These are phyloP conservation scores for Cheilosia variabilis DNA, from an alignment of 2,888 invertebrate species.

Conservation along the genomic window DNA sequence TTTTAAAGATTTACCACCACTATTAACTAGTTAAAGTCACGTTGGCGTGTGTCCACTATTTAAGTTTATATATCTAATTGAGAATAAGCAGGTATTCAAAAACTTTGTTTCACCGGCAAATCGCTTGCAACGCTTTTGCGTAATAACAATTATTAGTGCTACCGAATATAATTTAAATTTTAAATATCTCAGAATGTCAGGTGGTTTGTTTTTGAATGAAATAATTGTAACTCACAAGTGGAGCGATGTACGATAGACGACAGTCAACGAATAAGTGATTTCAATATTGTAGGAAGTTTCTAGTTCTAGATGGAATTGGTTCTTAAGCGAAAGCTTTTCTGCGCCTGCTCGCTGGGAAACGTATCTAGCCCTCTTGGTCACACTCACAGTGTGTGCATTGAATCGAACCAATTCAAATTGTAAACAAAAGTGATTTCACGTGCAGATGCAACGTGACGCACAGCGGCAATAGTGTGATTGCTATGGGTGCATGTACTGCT, in stretches of 20 bases:
- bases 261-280: slow-evolving; percentile 62
- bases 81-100: no score
- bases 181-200: no score
- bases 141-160: no score
- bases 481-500: background rate
- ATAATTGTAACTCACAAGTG: slow-evolving; percentile 6
- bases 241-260: slow-evolving; percentile 57
- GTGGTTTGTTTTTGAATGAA: background rate
- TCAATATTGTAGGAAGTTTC: slow-evolving; percentile 42
- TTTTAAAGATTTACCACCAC: slow-evolving; percentile 6
- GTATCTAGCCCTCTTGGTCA: slow-evolving; percentile 47
- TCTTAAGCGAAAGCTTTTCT: slow-evolving; percentile 27
- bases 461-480: background rate
- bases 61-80: no score
- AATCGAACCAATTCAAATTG: slow-evolving; percentile 42
- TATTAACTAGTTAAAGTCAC: slow-evolving; percentile 25
- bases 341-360: slow-evolving; percentile 4
- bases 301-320: slow-evolving; percentile 39
- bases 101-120: no score
- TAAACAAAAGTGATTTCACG: slow-evolving; percentile 69
- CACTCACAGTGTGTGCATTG: slow-evolving; percentile 41
- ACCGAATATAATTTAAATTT: no score
- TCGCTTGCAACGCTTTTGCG: no score
- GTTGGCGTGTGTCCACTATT: background rate
- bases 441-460: slow-evolving; percentile 72